Conservation (phyloP, 2,888 invertebrate genomes). For the Antitype chi region DNA sequence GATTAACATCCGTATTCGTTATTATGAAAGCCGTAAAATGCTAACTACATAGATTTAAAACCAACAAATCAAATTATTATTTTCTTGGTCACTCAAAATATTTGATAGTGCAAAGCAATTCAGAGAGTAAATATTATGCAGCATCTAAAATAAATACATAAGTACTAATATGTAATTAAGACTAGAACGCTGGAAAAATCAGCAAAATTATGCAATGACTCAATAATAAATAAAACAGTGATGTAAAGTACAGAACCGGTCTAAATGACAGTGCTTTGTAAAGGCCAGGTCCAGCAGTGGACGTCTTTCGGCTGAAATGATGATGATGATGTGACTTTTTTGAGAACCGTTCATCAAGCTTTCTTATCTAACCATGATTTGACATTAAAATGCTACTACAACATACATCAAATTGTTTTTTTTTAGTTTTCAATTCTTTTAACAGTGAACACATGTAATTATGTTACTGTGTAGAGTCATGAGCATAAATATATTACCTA, state of each 20-base stretch:
- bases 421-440: background rate
- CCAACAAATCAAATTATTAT: background rate
- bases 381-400: background rate
- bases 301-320: no score
- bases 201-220: conserved; percentile 4
- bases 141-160: conserved; percentile 17
- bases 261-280: no score
- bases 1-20: background rate
- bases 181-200: conserved; percentile 30
- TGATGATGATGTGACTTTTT: conserved; percentile 7
- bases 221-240: background rate
- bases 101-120: background rate
- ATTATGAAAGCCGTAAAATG: conserved; percentile 1
- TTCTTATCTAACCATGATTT: background rate
- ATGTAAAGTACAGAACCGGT: background rate
- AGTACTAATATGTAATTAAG: conserved; percentile 14
- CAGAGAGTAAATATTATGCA: background rate
- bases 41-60: background rate
- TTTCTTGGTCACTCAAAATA: background rate
- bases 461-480: background rate
- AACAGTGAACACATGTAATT: background rate
- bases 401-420: background rate
- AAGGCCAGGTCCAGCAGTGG: no score
- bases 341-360: background rate
- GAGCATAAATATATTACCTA: background rate